A percentile compares a stretch with the other conserved stretches of the same genome.
phyloP scores from a whole-genome alignment of 2,888 invertebrate genomes.

The Drosophila atripex region DNA sequence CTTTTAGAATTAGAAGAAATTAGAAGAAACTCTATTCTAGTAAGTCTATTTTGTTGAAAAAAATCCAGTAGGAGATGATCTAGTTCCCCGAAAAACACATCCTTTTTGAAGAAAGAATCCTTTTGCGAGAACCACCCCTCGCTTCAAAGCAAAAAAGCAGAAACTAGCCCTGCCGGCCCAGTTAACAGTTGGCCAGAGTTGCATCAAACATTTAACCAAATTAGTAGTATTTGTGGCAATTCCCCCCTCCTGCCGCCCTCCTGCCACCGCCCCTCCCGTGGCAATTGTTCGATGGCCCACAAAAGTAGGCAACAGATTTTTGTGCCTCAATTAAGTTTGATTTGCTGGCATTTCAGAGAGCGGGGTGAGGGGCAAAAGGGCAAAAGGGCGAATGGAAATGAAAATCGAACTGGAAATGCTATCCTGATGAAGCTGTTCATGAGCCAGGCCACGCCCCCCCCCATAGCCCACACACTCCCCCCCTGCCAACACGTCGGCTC shows the following conservation, averaged over 20 bases:
- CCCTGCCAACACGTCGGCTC: slow-evolving; percentile 26
- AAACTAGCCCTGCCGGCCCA: neutral
- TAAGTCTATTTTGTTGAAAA: too few species aligned
- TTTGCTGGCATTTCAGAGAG: slow-evolving; percentile 53
- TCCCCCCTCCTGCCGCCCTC: too few species aligned
- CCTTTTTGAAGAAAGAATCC: too few species aligned
- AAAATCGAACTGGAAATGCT: neutral
- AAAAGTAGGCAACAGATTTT: slow-evolving; percentile 53
- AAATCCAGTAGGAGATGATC: too few species aligned
- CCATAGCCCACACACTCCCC: too few species aligned
- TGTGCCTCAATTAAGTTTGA: slow-evolving; percentile 72
- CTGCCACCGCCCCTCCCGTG: neutral
- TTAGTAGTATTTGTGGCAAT: slow-evolving; percentile 40
- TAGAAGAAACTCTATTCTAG: too few species aligned
- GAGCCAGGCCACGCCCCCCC: neutral
- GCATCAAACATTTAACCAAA: slow-evolving; percentile 60
- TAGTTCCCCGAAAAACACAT: too few species aligned
- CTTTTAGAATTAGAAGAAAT: too few species aligned
- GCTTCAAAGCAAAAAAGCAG: too few species aligned
- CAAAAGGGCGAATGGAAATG: neutral
- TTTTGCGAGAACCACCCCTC: too few species aligned
- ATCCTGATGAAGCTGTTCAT: slow-evolving; percentile 21
- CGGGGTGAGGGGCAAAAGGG: neutral
- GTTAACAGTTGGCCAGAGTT: slow-evolving; percentile 25
- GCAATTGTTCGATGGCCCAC: slow-evolving; percentile 36